Percentiles rank a stretch among this genome's conserved stretches.
phyloP scores from a whole-genome alignment of 2,888 invertebrate genomes.

The Pristionchus exspectatus region DNA sequence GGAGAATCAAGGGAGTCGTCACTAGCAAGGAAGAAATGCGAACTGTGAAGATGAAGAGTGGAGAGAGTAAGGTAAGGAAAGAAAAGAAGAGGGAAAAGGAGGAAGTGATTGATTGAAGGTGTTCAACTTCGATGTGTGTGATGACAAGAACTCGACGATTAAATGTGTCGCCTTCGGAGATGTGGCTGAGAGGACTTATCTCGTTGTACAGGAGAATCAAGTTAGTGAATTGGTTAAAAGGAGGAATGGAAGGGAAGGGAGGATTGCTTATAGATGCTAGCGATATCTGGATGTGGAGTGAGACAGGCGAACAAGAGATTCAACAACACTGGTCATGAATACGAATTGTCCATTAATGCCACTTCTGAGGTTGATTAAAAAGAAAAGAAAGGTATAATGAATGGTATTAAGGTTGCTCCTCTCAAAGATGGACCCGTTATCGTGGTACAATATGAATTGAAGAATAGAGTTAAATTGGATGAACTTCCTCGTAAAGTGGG shows the following conservation, averaged over 20 bases:
- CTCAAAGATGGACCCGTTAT: neutral
- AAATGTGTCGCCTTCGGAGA: slow-evolving; percentile 71
- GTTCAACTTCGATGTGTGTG: slow-evolving; percentile 73
- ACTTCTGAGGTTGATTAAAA: slow-evolving; percentile 83
- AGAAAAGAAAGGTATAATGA: neutral
- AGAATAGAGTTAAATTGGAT: slow-evolving; percentile 30
- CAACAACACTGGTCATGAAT: slow-evolving; percentile 90
- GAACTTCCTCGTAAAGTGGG: slow-evolving; percentile 25
- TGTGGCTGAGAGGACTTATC: slow-evolving; percentile 63
- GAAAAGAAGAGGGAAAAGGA: slow-evolving; percentile 52
- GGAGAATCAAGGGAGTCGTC: slow-evolving; percentile 70
- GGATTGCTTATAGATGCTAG: slow-evolving; percentile 85
- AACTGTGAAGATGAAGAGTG: slow-evolving; percentile 59
- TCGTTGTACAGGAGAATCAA: slow-evolving; percentile 63
- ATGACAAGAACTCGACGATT: slow-evolving; percentile 66
- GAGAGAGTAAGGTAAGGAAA: slow-evolving; percentile 56
- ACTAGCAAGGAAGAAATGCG: slow-evolving; percentile 66
- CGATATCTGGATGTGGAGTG: slow-evolving; percentile 88
- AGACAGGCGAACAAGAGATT: slow-evolving; percentile 95
- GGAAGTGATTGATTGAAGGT: slow-evolving; percentile 58
- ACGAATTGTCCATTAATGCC: slow-evolving; percentile 91
- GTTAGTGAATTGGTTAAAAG: slow-evolving; percentile 55
- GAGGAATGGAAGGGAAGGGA: neutral
- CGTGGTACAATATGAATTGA: neutral
- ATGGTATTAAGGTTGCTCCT: slow-evolving; percentile 14